phyloP scores from a whole-genome alignment of 1,140 invertebrate genomes.

The Odontomachus brunneus region DNA sequence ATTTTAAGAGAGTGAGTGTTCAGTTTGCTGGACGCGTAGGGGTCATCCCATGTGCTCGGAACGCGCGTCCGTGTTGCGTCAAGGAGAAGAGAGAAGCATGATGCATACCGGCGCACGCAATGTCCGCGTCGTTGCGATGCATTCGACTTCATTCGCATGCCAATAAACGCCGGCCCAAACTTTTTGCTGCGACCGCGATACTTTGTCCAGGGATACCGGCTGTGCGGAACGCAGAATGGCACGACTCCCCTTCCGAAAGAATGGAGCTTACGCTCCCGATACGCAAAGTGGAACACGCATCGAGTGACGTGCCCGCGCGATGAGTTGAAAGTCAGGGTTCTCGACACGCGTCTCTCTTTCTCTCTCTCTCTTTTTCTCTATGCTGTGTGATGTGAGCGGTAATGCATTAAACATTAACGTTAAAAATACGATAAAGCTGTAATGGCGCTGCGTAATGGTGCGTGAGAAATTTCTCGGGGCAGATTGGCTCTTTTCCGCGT shows the following conservation, averaged over 20 bases:
- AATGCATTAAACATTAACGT: background rate
- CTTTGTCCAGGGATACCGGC: conserved; percentile 46
- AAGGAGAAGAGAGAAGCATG: conserved; percentile 23
- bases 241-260: conserved; percentile 53
- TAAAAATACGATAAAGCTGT: too few relatives aligned
- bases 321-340: too few relatives aligned
- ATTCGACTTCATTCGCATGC: conserved; percentile 38
- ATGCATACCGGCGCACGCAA: conserved; percentile 25
- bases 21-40: too few relatives aligned
- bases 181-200: conserved; percentile 46
- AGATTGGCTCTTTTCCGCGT: conserved; percentile 1
- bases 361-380: too few relatives aligned
- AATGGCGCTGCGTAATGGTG: background rate
- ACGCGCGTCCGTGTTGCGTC: conserved; percentile 8
- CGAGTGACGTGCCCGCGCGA: too few relatives aligned
- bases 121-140: conserved; percentile 9
- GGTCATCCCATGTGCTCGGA: background rate
- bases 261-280: background rate
- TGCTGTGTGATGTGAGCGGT: too few relatives aligned
- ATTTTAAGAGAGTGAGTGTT: too few relatives aligned
- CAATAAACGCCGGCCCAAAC: conserved; percentile 37
- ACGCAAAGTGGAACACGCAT: background rate
- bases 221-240: conserved; percentile 26
- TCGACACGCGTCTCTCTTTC: background rate
- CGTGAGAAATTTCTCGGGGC: background rate